phyloP scores from a whole-genome alignment of 2,113 vertebrate genomes.

The Catharus minimus region DNA sequence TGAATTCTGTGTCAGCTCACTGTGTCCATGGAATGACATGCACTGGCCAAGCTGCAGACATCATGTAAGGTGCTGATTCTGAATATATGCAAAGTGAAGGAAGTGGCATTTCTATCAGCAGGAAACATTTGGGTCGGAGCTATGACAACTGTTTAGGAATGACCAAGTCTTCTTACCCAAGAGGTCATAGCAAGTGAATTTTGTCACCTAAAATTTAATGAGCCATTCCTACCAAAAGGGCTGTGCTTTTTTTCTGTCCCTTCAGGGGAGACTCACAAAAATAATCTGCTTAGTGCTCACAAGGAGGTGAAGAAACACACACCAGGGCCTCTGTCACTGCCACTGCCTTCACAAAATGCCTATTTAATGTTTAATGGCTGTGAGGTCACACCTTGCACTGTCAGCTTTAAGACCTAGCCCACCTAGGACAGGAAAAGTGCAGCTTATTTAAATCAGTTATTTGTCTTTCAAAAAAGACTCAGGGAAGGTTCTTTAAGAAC shows the following conservation, averaged over 20 bases:
- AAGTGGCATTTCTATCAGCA: slow-evolving; percentile 18
- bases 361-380: neutral
- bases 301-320: neutral
- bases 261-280: neutral
- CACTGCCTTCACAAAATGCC: neutral
- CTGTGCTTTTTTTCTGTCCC: neutral
- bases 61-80: neutral
- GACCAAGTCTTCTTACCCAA: neutral
- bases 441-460: neutral
- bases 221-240: neutral
- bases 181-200: neutral
- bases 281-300: neutral
- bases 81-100: neutral
- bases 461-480: neutral
- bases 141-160: neutral
- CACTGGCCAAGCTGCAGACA: neutral
- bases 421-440: neutral
- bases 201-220: neutral
- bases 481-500: neutral
- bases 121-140: neutral
- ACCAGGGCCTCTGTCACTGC: neutral
- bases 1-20: neutral
- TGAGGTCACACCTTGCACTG: neutral
- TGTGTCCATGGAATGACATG: rapidly evolving
- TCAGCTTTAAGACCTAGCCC: neutral